Conservation (phyloP, 2,888 invertebrate species). For the Drosophila mayaguana region DNA sequence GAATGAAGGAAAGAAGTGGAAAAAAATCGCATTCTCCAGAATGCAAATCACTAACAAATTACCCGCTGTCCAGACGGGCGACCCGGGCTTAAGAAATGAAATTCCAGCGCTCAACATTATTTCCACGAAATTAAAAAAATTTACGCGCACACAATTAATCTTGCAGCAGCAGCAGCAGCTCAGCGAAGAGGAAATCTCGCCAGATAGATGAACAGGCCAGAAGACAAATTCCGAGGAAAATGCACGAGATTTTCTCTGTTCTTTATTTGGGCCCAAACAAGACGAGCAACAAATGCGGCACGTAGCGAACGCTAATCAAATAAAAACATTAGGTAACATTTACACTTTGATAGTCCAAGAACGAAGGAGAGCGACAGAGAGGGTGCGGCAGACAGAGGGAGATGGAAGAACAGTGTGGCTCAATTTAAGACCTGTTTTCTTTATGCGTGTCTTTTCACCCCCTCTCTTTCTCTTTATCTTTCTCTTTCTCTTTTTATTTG, state of each 20-base stretch:
- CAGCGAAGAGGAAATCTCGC: conserved; percentile 44
- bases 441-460: conserved; percentile 5
- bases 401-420: conserved; percentile 36
- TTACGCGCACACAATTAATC: conserved; percentile 80
- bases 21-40: conserved; percentile 4
- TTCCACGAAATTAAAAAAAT: conserved; percentile 82
- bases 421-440: conserved; percentile 61
- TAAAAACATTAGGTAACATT: conserved; percentile 80
- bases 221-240: conserved; percentile 66
- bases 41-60: conserved; percentile 72
- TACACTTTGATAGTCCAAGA: conserved; percentile 65
- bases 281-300: conserved; percentile 65
- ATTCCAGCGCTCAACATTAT: conserved; percentile 70
- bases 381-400: conserved; percentile 15
- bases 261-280: conserved; percentile 31
- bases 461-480: neutral
- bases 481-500: neutral
- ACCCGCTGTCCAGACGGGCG: conserved; percentile 33
- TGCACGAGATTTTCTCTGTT: conserved; percentile 64
- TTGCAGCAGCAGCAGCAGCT: conserved; percentile 49
- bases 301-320: conserved; percentile 79
- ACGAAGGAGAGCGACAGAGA: neutral
- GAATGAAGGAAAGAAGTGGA: neutral
- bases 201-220: conserved; percentile 31
- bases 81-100: conserved; percentile 49